A percentile compares a stretch with the other conserved stretches of the same genome.
Conservation (phyloP, 2,113 vertebrate species). For the Podiceps cristatus region DNA sequence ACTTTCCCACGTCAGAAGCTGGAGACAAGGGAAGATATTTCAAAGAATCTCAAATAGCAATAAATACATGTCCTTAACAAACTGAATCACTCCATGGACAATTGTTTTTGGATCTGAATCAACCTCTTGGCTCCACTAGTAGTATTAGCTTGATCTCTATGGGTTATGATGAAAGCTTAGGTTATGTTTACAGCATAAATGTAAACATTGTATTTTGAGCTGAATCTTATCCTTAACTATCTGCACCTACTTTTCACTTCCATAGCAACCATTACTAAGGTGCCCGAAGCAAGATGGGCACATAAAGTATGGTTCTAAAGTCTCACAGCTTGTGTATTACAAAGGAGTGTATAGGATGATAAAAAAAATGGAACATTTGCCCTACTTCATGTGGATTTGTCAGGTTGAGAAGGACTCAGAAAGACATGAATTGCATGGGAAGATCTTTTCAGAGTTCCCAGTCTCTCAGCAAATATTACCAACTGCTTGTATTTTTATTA, state of each 20-base stretch:
- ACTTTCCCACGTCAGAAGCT: not conserved
- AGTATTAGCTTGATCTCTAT: not conserved
- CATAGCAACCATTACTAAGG: not conserved
- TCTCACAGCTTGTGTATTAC: not conserved
- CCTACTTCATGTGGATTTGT: not conserved
- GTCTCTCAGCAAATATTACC: not conserved
- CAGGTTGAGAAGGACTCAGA: not conserved
- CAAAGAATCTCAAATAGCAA: not conserved
- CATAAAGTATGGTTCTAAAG: not conserved
- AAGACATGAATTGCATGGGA: not conserved
- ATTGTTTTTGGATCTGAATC: not conserved
- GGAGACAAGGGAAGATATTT: not conserved
- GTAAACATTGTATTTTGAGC: not conserved
- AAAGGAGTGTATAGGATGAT: not conserved
- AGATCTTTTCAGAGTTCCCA: not conserved
- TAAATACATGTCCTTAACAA: not conserved
- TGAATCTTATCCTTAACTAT: not conserved
- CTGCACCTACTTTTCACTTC: not conserved
- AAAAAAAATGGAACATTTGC: not conserved
- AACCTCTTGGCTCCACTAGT: not conserved
- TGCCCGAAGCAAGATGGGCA: not conserved
- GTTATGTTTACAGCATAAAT: not conserved
- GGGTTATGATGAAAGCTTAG: not conserved
- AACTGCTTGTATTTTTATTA: not conserved
- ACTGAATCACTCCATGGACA: not conserved